Base-by-base conservation (phyloP, 2,797 vertebrate species). In the Margarornis squamiger region DNA sequence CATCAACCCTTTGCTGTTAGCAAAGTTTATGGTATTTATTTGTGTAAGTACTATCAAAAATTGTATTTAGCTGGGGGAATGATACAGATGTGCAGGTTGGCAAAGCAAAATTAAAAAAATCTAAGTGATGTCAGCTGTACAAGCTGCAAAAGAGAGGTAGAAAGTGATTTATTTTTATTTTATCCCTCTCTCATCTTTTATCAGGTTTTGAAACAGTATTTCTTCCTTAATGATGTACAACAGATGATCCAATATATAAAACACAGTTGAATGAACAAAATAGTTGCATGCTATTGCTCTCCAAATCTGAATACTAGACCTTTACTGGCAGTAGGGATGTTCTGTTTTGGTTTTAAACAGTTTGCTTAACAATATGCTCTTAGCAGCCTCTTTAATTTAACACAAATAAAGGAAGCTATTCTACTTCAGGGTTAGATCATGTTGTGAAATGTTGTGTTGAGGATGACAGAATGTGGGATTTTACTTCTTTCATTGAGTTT, bases 381-480 rank as follows among this genome's bases (percentile, higher is more conserved):
- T 86, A 87, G 71, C 66, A 92, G 82, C 55, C 12, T 58, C 49
- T 51, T 80, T 36, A 36, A 36, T 96, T 93, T 63, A 81, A 48
- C 41, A 75, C 78, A 93, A 94, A 95, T 90, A 94, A 92, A 97
- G 45, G 84, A 92, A 96, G 87, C 38, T 71, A 76, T 96, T 96
- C 90, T 88, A 89, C 76, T 92, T 94, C 70, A 93, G 76, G 93
- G 93, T 96, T 97, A 97, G 93, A 93, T n/a, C n/a, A n/a, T n/a
- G n/a, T n/a, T n/a, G n/a, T n/a, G n/a, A 91, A 96, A 94, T 85
- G 65, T 93, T 93, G 11, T 65, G 70, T 72, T 90, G 90, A 90
- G 93, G 78, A 30, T 68, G 52, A 57, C 5, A 88, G 81, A 97
- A 97, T 97, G 77, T 72, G 57, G 34, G 45, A 81, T 95, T 87